phyloP scores from a whole-genome alignment of 2,113 vertebrate species.

The Pluvianellus socialis region DNA sequence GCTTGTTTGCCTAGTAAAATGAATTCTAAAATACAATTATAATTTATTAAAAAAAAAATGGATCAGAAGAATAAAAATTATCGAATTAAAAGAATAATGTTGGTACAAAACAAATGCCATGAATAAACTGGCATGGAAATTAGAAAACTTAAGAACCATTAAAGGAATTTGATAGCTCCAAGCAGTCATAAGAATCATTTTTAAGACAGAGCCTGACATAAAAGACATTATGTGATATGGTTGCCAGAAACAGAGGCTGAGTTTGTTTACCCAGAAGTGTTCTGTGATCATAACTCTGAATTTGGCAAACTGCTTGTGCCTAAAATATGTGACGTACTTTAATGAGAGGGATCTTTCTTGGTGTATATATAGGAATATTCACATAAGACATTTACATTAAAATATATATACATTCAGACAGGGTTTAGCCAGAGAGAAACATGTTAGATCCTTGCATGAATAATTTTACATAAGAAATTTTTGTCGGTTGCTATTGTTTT shows the following conservation, averaged over 20 bases:
- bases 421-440: neutral
- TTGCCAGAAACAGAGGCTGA: slow-evolving; percentile 26
- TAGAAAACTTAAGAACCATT: slow-evolving; percentile 34
- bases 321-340: neutral
- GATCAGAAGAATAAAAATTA: slow-evolving; percentile 4
- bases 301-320: slow-evolving; percentile 1
- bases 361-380: neutral
- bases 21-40: neutral
- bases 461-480: neutral
- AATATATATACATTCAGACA: neutral
- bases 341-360: neutral
- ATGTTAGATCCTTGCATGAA: neutral
- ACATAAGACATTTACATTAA: neutral
- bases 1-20: neutral
- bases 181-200: slow-evolving; percentile 16
- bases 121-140: slow-evolving; percentile 18
- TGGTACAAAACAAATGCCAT: neutral
- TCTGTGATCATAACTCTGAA: slow-evolving; percentile 32
- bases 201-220: slow-evolving; percentile 36
- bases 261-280: slow-evolving; percentile 24
- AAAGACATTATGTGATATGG: neutral
- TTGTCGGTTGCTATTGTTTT: neutral
- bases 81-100: neutral
- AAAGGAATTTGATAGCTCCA: slow-evolving; percentile 17
- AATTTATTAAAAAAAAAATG: neutral